phyloP scores from a whole-genome alignment of 2,113 vertebrate species.

The Recurvirostra avosetta region DNA sequence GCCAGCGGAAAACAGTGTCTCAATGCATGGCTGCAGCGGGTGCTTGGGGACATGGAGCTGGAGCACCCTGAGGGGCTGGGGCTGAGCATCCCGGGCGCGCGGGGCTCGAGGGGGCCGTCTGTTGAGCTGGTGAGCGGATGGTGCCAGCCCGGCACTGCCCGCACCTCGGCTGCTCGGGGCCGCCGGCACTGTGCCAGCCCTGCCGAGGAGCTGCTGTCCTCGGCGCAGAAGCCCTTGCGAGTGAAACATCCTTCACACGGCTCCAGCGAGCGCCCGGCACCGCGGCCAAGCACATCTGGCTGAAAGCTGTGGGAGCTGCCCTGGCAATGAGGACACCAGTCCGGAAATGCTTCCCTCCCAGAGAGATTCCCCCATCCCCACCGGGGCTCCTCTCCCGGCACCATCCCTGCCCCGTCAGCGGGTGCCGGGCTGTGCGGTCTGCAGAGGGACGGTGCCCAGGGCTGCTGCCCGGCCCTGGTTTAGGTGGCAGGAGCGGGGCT shows the following conservation, averaged over 20 bases:
- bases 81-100: fast-evolving
- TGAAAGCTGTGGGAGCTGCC: slow-evolving; percentile 53
- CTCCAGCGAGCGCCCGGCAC: not conserved
- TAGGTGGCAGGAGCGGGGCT: not conserved
- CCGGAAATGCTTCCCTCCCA: not conserved
- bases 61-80: not conserved
- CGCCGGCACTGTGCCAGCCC: fast-evolving
- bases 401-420: not conserved
- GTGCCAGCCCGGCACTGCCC: not conserved
- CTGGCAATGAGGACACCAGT: slow-evolving; percentile 30
- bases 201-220: fast-evolving
- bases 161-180: not conserved
- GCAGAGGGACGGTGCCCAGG: not conserved
- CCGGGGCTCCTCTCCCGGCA: not conserved
- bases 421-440: not conserved
- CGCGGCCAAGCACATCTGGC: slow-evolving; percentile 29
- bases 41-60: fast-evolving
- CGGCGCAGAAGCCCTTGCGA: fast-evolving
- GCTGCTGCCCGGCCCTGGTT: not conserved
- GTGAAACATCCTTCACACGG: not conserved
- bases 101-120: fast-evolving
- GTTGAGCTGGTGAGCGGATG: not conserved
- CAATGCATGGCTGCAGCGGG: fast-evolving
- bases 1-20: no score
- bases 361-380: not conserved